Evolutionary conservation across 2,113 vertebrate species (phyloP).

Genomic region (Cottus gobio): DNA sequence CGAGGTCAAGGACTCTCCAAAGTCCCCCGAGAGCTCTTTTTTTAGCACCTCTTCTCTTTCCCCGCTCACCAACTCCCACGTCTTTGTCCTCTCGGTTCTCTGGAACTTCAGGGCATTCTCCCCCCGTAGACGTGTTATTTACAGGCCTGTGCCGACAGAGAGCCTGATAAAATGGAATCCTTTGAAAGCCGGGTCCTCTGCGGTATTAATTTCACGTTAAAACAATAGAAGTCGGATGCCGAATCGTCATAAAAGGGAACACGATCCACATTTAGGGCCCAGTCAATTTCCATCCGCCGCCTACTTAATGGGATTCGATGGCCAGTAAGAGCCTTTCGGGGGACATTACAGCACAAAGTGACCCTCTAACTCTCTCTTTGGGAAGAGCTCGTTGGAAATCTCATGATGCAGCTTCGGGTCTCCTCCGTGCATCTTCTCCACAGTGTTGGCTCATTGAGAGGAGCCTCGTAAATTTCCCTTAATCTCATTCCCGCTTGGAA

Average conservation of each 20-base stretch:
- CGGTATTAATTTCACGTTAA: conserved; percentile 50
- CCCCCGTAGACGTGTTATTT: conserved; percentile 16
- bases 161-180: conserved; percentile 48
- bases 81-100: conserved; percentile 18
- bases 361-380: conserved; percentile 42
- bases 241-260: conserved; percentile 48
- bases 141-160: neutral
- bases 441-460: conserved; percentile 19
- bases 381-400: conserved; percentile 47
- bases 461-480: conserved; percentile 49
- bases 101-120: conserved; percentile 14
- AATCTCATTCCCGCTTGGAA: conserved; percentile 50
- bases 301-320: conserved; percentile 43
- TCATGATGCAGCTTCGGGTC: conserved; percentile 12
- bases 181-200: conserved; percentile 44
- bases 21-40: conserved; percentile 39
- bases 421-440: conserved; percentile 15
- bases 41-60: conserved; percentile 40
- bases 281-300: conserved; percentile 35
- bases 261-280: conserved; percentile 30
- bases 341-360: conserved; percentile 50
- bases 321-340: conserved; percentile 44
- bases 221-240: conserved; percentile 34
- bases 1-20: conserved; percentile 74
- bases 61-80: conserved; percentile 25